Evolutionary conservation across 2,113 vertebrate species (phyloP), one percentile per base, ranked within the genome.

Genomic region (Micromys minutus): DNA sequence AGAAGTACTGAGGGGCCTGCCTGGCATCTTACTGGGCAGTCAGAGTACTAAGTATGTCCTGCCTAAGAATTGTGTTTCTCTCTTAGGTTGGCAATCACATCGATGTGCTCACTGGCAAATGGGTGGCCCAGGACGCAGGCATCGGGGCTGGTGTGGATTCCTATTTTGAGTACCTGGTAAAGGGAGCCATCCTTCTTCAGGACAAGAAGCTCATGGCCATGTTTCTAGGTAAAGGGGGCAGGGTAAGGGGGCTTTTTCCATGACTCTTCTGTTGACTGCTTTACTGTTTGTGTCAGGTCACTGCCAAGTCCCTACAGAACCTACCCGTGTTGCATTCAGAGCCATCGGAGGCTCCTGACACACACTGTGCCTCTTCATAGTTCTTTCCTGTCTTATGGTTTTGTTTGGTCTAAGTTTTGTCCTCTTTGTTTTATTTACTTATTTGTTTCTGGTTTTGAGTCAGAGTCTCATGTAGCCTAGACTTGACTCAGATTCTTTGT

Each of bases 151-250:
- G 99, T 0, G 99, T 99, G 89, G 99, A 99, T 95, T 99, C 99
- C 0, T 99, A 99, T 97, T 99, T 99, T 94, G 99, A 99, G 85
- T 99, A 99, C 94, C 98, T 99, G 93, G 99, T 99, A 17, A 99
- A 99, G 98, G 99, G 99, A 95, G 99, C 99, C 96, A 99, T 99
- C 89, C 97, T 99, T 71, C 98, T 99, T 96, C 99, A 99, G 97
- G 99, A 99, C 36, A 98, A 99, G 95, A 99, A 99, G 95, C 98
- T 99, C 96, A 99, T 99, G 97, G 96, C 98, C 83, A 99, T 99
- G 99, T 99, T 99, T 97, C 94, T 98, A 50, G 99, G 99, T 99
- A 98, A 98, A 98, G 50, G 80, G n/a, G 81, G 55, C 0, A 24
- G 90, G 75, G 52, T 13, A 67, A 47, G 21, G 77, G 86, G 83